phyloP scores from a whole-genome alignment of 1,140 invertebrate species.

The Hylaeus volcanicus region DNA sequence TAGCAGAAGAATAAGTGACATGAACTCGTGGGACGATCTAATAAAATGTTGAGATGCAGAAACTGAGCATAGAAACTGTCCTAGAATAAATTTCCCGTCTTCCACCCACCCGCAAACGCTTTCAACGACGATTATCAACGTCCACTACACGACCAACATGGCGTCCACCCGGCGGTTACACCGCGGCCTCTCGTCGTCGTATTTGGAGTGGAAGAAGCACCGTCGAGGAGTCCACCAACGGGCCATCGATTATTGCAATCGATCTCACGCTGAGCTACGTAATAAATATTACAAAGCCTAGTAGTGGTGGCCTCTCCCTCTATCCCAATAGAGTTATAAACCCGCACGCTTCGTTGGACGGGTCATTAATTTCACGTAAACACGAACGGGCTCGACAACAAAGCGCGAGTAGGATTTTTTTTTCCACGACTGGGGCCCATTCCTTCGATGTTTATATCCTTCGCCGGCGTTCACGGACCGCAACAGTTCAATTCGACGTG shows the following conservation, averaged over 20 bases:
- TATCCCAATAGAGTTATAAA: background rate
- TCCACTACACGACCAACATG: too few species aligned
- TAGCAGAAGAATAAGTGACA: too few species aligned
- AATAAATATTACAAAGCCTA: background rate
- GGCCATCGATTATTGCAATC: slow-evolving; percentile 18
- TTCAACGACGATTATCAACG: too few species aligned
- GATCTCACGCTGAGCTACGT: slow-evolving; percentile 10
- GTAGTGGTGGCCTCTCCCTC: background rate
- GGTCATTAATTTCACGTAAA: slow-evolving; percentile 1
- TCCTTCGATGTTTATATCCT: background rate
- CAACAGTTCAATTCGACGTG: background rate
- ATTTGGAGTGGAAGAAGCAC: slow-evolving; percentile 28
- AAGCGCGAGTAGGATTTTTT: background rate
- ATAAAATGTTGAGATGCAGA: too few species aligned
- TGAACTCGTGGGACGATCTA: too few species aligned
- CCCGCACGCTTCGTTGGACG: background rate
- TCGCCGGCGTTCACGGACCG: background rate
- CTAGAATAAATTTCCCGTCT: too few species aligned
- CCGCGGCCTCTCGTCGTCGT: background rate
- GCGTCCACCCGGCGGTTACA: too few species aligned
- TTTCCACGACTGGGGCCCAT: background rate
- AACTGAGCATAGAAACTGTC: too few species aligned
- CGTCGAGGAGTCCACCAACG: background rate
- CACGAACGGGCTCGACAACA: background rate
- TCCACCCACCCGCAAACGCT: too few species aligned